Evolutionary conservation across 2,797 vertebrate genomes (phyloP).

Genomic region (Acanthornis magna): DNA sequence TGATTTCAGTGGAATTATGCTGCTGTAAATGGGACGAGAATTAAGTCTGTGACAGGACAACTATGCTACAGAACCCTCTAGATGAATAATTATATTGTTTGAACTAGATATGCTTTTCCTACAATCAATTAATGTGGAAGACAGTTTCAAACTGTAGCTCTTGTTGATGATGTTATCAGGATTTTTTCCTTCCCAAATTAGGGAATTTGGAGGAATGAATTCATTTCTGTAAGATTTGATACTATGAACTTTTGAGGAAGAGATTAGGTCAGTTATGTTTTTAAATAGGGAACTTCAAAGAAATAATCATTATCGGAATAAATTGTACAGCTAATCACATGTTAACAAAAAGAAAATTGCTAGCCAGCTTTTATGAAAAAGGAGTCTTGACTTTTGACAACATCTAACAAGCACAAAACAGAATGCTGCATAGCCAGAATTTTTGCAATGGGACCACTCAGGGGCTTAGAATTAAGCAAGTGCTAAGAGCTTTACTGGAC

Average conservation of each 20-base stretch:
- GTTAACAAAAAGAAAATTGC: neutral
- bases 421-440: neutral
- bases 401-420: neutral
- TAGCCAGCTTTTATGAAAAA: neutral
- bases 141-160: neutral
- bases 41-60: neutral
- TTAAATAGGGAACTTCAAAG: neutral
- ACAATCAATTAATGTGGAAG: neutral
- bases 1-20: neutral
- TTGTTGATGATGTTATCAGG: neutral
- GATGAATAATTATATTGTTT: neutral
- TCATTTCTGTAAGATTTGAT: neutral
- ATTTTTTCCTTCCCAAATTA: neutral
- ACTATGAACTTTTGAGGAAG: neutral
- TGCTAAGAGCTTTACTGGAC: conserved; percentile 31
- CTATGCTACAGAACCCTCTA: neutral
- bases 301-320: neutral
- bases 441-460: neutral
- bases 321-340: neutral
- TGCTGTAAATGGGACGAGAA: neutral
- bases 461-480: conserved; percentile 11
- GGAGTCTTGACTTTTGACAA: neutral
- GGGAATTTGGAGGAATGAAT: neutral
- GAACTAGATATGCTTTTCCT: neutral
- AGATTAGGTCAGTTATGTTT: neutral